These are phyloP conservation scores for Parasteatoda lunata DNA, from an alignment of 2,888 invertebrate genomes.

Conservation along the genomic window DNA sequence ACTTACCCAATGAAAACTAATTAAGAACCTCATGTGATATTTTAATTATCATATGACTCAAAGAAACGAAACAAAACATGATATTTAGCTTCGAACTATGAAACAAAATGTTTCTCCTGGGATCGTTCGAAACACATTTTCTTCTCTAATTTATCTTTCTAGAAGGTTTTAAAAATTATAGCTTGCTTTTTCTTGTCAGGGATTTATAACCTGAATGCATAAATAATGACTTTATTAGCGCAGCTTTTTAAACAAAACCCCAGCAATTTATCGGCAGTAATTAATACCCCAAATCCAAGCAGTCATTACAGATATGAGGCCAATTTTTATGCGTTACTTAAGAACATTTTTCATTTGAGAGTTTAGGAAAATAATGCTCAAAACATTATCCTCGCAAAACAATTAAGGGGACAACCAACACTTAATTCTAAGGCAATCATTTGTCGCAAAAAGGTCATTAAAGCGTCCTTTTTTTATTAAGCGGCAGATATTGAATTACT, in stretches of 20 bases:
- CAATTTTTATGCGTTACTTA: slow-evolving; percentile 9
- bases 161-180: background rate
- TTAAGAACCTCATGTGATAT: background rate
- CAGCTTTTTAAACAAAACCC: slow-evolving; percentile 19
- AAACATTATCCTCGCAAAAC: slow-evolving; percentile 7
- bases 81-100: background rate
- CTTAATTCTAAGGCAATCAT: slow-evolving; percentile 43
- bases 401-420: slow-evolving; percentile 41
- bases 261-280: slow-evolving; percentile 36
- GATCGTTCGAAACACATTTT: background rate
- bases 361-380: background rate
- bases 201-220: slow-evolving; percentile 31
- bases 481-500: background rate
- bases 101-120: background rate
- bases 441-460: slow-evolving; percentile 26
- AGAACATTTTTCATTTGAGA: slow-evolving; percentile 26
- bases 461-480: background rate
- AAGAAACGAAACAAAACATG: background rate
- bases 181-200: background rate
- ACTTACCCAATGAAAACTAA: background rate
- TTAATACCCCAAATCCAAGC: slow-evolving; percentile 40
- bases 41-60: background rate
- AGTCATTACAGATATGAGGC: slow-evolving; percentile 25
- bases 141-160: background rate
- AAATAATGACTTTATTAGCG: slow-evolving; percentile 49